Evolutionary conservation across 53 echinoderm and acorn worm species (phyloP).

Genomic region (Apostichopus leukothele): DNA sequence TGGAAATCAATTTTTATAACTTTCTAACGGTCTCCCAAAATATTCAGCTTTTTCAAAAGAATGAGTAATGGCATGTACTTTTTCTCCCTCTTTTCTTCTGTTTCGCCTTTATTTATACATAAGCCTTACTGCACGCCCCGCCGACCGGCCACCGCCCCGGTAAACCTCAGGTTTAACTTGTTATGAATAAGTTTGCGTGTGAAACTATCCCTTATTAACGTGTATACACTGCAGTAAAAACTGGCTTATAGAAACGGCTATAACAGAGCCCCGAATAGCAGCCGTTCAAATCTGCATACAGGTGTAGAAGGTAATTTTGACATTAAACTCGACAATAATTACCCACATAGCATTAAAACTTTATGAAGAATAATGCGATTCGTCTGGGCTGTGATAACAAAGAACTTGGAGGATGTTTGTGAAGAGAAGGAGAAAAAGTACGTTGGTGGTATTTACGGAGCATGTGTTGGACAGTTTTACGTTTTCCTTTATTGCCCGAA

Average conservation of each 20-base stretch:
- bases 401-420: conserved; percentile 25
- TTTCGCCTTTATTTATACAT: too few species aligned
- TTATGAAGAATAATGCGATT: conserved; percentile 38
- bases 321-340: conserved; percentile 31
- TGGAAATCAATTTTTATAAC: too few species aligned
- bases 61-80: too few species aligned
- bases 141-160: conserved; percentile 30
- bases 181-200: neutral
- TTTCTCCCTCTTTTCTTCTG: too few species aligned
- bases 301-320: conserved; percentile 27
- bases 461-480: conserved; percentile 11
- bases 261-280: neutral
- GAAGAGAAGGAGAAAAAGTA: conserved; percentile 6
- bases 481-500: neutral
- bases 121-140: neutral
- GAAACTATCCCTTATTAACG: neutral
- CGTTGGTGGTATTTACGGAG: conserved; percentile 4
- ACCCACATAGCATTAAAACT: conserved; percentile 45
- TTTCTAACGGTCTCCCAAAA: too few species aligned
- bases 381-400: conserved; percentile 33
- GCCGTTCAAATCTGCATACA: conserved; percentile 33
- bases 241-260: neutral
- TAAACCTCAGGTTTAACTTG: conserved; percentile 10
- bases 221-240: neutral
- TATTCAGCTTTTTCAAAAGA: too few species aligned